These are phyloP conservation scores for Mustelus asterias DNA, from an alignment of 2,113 vertebrate species.

Conservation along the genomic window DNA sequence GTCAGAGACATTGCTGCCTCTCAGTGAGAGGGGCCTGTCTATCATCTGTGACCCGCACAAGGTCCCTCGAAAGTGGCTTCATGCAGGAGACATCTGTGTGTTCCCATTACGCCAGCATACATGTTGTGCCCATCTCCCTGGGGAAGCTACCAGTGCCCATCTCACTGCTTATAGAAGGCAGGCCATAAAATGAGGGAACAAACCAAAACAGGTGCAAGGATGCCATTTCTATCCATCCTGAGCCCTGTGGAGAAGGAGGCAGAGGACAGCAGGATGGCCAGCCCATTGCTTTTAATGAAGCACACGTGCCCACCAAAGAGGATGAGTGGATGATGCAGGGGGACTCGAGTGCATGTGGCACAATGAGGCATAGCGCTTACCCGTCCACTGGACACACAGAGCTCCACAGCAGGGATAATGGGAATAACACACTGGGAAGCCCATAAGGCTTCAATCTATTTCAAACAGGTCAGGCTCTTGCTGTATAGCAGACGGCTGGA, in stretches of 20 bases:
- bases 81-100: background rate
- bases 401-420: too few relatives aligned
- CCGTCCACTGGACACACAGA: too few relatives aligned
- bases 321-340: too few relatives aligned
- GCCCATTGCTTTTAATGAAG: background rate
- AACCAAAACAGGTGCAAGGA: background rate
- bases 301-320: background rate
- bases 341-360: too few relatives aligned
- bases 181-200: background rate
- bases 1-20: background rate
- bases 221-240: background rate
- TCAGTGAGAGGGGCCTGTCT: background rate
- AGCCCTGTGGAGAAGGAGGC: background rate
- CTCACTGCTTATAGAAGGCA: background rate
- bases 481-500: too few relatives aligned
- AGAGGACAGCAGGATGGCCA: background rate
- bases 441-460: too few relatives aligned
- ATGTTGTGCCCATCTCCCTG: background rate
- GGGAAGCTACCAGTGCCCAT: background rate
- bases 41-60: background rate
- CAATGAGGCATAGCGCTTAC: too few relatives aligned
- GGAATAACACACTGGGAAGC: too few relatives aligned
- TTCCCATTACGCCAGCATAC: background rate
- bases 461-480: too few relatives aligned
- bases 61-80: too few relatives aligned